Evolutionary conservation across 2,113 vertebrate genomes (phyloP).

Genomic region (Passer domesticus): DNA sequence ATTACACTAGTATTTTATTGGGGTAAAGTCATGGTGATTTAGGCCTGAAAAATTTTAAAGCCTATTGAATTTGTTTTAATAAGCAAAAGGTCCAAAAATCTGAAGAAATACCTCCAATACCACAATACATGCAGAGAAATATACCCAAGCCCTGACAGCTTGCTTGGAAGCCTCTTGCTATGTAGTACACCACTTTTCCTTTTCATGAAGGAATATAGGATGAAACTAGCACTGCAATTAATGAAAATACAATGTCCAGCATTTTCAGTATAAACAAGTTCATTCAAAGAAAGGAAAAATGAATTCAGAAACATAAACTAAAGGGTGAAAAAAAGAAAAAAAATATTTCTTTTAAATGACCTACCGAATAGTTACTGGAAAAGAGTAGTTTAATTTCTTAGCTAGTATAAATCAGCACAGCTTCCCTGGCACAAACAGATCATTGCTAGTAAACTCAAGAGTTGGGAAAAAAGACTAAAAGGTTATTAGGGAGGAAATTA

Average conservation of each 20-base stretch:
- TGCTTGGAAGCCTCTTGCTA: background rate
- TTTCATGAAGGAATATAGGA: background rate
- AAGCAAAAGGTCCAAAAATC: background rate
- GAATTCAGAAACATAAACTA: background rate
- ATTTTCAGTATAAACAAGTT: background rate
- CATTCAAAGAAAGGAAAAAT: background rate
- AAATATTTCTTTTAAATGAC: too few species aligned
- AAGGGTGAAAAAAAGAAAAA: background rate
- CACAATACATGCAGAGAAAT: background rate
- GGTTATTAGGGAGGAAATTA: background rate
- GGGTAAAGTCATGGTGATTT: background rate
- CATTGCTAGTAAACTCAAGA: background rate
- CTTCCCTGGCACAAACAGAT: background rate
- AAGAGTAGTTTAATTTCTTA: background rate
- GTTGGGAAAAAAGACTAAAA: background rate
- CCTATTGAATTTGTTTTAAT: background rate
- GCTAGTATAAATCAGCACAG: background rate
- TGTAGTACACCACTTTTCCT: background rate
- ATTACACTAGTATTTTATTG: background rate
- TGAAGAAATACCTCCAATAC: background rate
- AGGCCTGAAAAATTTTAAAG: background rate
- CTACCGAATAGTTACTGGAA: background rate
- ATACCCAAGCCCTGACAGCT: background rate
- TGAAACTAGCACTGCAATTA: slow-evolving; percentile 29
- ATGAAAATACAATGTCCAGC: background rate